Conservation (phyloP, 2,888 invertebrate species). For the Agrenia bidenticulata region DNA sequence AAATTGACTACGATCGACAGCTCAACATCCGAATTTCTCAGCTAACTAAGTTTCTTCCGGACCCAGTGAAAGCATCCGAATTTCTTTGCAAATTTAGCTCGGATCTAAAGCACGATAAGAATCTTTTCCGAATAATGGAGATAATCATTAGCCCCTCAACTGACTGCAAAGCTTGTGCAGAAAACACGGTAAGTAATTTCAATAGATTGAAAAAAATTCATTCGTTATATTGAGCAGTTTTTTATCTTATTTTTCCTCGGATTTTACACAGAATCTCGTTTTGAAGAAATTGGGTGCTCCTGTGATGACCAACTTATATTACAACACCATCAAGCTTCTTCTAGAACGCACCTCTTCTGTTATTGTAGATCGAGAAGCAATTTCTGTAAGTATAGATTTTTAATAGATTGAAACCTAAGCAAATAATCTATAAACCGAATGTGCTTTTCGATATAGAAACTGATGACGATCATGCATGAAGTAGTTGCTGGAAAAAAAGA, state of each 20-base stretch:
- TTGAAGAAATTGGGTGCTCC: slow-evolving; percentile 91
- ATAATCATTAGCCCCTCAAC: slow-evolving; percentile 83
- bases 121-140: slow-evolving; percentile 73
- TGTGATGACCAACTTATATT: slow-evolving; percentile 91
- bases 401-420: no score
- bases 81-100: slow-evolving; percentile 78
- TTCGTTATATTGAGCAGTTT: neutral
- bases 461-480: slow-evolving; percentile 67
- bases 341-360: slow-evolving; percentile 93
- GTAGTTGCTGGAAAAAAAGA: slow-evolving; percentile 69
- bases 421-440: no score
- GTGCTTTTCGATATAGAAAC: slow-evolving; percentile 57
- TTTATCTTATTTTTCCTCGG: slow-evolving; percentile 10
- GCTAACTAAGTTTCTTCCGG: slow-evolving; percentile 81
- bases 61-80: slow-evolving; percentile 87
- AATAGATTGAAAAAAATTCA: no score
- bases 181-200: slow-evolving; percentile 61
- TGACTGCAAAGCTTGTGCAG: slow-evolving; percentile 92
- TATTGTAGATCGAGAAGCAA: slow-evolving; percentile 88
- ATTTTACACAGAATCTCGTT: slow-evolving; percentile 67
- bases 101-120: slow-evolving; percentile 70
- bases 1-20: slow-evolving; percentile 70
- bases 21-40: slow-evolving; percentile 60
- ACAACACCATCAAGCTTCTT: slow-evolving; percentile 93
- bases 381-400: slow-evolving; percentile 64